Evolutionary conservation across 2,888 invertebrate genomes (phyloP), one percentile per base, ranked within the genome.

Genomic region (Drosophila subsilvestris): DNA sequence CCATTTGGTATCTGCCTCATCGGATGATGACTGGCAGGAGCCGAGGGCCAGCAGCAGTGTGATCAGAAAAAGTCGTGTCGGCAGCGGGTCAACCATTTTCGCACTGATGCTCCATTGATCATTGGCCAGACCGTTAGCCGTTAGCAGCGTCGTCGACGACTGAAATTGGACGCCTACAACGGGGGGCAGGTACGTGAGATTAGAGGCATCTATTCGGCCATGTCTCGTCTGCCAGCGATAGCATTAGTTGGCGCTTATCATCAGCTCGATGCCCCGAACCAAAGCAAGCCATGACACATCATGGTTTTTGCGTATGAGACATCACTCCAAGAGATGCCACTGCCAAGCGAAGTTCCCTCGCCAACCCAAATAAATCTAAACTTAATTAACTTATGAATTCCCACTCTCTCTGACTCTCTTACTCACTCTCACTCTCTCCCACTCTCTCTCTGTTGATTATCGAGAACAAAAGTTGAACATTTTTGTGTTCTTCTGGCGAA

Each of bases 401-500:
- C 4, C 1, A 32, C 22, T 22, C 22, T 3, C n/a, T n/a, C n/a
- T n/a, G n/a, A n/a, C n/a, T n/a, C n/a, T 20, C 20, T 3, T 3
- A 20, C 20, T 20, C 27, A 8, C 8, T 37, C 4, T 6, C 37
- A 0, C 37, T 6, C 7, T 37, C 14, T 27, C 37, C 37, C 14
- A 37, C 37, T 37, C 14, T 2, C 14, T 37, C 14, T 14, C 37
- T 14, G 5, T 37, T 37, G n/a, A 37, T 37, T 7, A 14, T n/a
- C 7, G 6, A 7, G 37, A 37, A 37, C 37, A 37, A 37, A 37
- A 37, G 37, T 44, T 3, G 17, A 22, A 17, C 51, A 0, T 45
- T 79, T 81, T 77, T 81, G 82, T 79, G 85, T 72, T 86, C 82
- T 74, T 72, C 65, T 83, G 42, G 17, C 61, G 83, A 86, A 78